Base-by-base conservation (phyloP, 2,113 vertebrate species). In the Danionella cerebrum region DNA sequence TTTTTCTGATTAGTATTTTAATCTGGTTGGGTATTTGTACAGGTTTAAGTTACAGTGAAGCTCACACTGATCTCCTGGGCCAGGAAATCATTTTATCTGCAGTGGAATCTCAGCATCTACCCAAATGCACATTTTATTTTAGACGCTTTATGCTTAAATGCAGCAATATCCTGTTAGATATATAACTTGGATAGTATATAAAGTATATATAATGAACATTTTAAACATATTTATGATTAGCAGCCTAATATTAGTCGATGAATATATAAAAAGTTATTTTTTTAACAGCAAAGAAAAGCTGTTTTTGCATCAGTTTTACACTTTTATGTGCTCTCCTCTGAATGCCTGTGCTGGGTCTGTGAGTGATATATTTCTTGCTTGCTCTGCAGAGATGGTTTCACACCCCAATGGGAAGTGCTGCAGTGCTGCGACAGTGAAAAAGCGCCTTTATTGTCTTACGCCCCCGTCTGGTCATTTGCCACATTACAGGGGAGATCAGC, bases 401-500 rank as follows among this genome's bases (percentile, higher is more conserved):
- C 60, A 69, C 70, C 60, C 60, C 42, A 12, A 50, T 33, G 53
- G 38, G 54, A 70, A 50, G 64, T 86, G 76, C 81, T 85, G 87
- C 87, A 87, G 72, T 22, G 75, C 77, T 85, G 86, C 86, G 83
- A 85, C 84, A 84, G 76, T 54, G 55, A 55, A 67, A 62, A 10
- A 51, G 18, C 33, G 1, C n/a, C 42, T 19, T 70, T 63, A 42
- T 79, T 22, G 67, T 55, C 21, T 41, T 12, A 73, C 53, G 76
- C 80, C 58, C 79, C 82, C 48, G 53, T 83, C 84, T 80, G 71
- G 18, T 0, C 14, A 58, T 25, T 27, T n/a, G 2, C 18, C 35
- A 58, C 13, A 11, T 39, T 35, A 47, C 18, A 50, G 14, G 39
- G 24, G 18, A 27, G 11, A n/a, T 12, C 48, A 16, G 25, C 25